Conservation (phyloP, 64 coral and sea anemone genomes). For the Platygyra sinensis region DNA sequence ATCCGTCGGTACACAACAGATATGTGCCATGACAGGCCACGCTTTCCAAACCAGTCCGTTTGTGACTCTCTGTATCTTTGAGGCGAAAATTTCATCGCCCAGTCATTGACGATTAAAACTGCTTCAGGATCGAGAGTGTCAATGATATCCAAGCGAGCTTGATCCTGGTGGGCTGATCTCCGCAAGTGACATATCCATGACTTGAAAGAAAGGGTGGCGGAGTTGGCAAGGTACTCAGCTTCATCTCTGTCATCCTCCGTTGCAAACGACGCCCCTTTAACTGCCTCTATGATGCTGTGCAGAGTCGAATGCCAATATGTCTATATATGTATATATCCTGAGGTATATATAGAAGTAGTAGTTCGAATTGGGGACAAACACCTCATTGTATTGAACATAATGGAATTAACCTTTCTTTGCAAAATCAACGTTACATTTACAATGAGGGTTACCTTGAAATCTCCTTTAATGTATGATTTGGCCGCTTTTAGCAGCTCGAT, state of each 20-base stretch:
- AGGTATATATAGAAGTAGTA: too few relatives aligned
- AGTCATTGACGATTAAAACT: conserved; percentile 50
- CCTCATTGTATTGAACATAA: too few relatives aligned
- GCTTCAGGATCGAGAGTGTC: conserved; percentile 4
- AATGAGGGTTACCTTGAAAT: too few relatives aligned
- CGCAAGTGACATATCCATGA: conserved; percentile 48
- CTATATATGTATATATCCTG: too few relatives aligned
- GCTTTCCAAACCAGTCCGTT: conserved; percentile 49
- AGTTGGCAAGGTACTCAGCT: conserved; percentile 9
- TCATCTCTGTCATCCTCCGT: conserved; percentile 41
- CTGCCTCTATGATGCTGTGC: not conserved
- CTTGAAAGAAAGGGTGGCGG: conserved; percentile 4
- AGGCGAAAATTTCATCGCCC: conserved; percentile 51
- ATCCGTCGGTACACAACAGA: conserved; percentile 56
- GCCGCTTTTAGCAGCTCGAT: too few relatives aligned
- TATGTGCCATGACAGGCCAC: conserved; percentile 66
- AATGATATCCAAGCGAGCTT: conserved; percentile 60
- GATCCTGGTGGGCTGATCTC: conserved; percentile 54
- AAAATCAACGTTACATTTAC: too few relatives aligned
- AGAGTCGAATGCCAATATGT: not conserved
- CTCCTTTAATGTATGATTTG: too few relatives aligned
- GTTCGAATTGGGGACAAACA: too few relatives aligned
- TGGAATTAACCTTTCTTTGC: too few relatives aligned
- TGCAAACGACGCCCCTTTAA: not conserved
- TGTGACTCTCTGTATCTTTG: conserved; percentile 68